Evolutionary conservation across 1,140 invertebrate species (phyloP).

Genomic region (Euschistus heros): DNA sequence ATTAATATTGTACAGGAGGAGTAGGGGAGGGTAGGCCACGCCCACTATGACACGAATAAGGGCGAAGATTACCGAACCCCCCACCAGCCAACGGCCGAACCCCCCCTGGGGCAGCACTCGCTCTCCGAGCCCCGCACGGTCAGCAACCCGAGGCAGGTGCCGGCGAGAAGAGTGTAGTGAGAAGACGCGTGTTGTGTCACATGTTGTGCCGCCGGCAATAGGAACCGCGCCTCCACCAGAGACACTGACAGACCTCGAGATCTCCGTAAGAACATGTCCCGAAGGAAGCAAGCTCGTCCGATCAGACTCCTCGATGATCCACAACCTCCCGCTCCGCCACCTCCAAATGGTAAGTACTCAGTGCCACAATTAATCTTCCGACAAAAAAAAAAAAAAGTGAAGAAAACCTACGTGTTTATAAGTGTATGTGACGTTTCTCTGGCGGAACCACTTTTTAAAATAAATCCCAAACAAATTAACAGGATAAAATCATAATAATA

Average conservation of each 20-base stretch:
- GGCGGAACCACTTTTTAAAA: no score
- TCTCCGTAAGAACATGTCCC: slow-evolving; percentile 38
- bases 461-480: no score
- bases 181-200: slow-evolving; percentile 7
- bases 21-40: slow-evolving; percentile 12
- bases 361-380: no score
- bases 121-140: slow-evolving; percentile 4
- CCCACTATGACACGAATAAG: slow-evolving; percentile 2
- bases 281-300: slow-evolving; percentile 49
- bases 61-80: slow-evolving; percentile 11
- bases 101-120: slow-evolving; percentile 2
- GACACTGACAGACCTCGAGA: not conserved
- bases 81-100: not conserved
- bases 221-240: not conserved
- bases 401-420: no score
- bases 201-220: not conserved
- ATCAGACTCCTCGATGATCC: slow-evolving; percentile 34
- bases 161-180: not conserved
- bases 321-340: not conserved
- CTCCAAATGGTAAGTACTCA: slow-evolving; percentile 22
- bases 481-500: no score
- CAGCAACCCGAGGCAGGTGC: slow-evolving; percentile 9
- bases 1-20: slow-evolving; percentile 8
- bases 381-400: no score
- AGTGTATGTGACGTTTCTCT: no score